Evolutionary conservation across 2,797 vertebrate species (phyloP), one percentile per base, ranked within the genome.

Genomic region (Simalia tracyae): DNA sequence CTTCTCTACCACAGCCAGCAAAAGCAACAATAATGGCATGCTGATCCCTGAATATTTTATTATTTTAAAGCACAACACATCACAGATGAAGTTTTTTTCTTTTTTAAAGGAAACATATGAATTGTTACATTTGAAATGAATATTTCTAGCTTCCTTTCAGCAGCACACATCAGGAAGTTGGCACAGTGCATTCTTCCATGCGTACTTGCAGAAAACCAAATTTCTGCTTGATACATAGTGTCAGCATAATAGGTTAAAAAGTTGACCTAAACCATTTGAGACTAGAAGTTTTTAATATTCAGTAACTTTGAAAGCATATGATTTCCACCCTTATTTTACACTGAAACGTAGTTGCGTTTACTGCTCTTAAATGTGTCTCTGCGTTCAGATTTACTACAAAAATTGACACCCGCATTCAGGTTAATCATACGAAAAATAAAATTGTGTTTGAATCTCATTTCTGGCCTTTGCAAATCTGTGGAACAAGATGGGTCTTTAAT

Each of bases 361-460:
- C 57, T 59, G 72, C 76, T 28, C 46, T 84, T 89, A 57, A 46
- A 64, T 63, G 31, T 88, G 8, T 56, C 5, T 87, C 54, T 86
- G 64, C 19, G 54, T n/a, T 85, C 68, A 11, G 9, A 68, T 7
- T 12, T 24, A 31, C 36, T 59, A 5, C n/a, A 15, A 50, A 87
- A 86, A 86, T 17, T 28, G 19, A 42, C 57, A 66, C 22, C 54
- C 11, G 81, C 14, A 24, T 26, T 15, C 14, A 76, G 61, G 17
- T 19, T 84, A 88, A 59, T 68, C 61, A 36, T 8, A 36, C 12
- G 24, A 24, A 61, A 87, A 92, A 90, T 87, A 87, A 84, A 92
- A 81, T 9, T 84, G n/a, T 72, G 24, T 31, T 90, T 87, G 10
- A 89, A 72, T 36, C 81, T 57, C 3, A 14, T 19, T 87, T 81